Evolutionary conservation across 2,797 vertebrate species (phyloP), one percentile per base, ranked within the genome.

Genomic region (Tokudaia muenninki): DNA sequence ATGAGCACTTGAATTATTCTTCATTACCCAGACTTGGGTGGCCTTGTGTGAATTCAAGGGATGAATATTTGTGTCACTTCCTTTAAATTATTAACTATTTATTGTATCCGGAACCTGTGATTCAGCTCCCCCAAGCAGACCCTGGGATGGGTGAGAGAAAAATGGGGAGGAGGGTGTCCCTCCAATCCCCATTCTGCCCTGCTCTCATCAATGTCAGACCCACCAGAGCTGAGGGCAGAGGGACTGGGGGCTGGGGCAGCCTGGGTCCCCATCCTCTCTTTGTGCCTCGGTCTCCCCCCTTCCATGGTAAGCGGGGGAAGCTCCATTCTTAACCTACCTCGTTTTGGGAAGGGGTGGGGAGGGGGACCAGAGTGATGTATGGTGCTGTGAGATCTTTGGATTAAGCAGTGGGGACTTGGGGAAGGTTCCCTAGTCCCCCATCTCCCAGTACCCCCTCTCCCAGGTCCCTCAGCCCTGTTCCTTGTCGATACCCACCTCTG

Each of bases 321-420:
- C 94, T 96, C 96, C 97, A 98, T 96, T 97, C 96, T 97, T 97
- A 96, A 97, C 96, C 98, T 98, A 98, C 97, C 98, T 98, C 97
- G 94, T 97, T 97, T 97, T 97, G 88, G 96, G 96, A 80, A 93
- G 93, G 95, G 94, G 77, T 92, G 95, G 95, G 94, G 96, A 31
- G 4, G 95, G 97, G 95, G 92, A 90, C 92, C 95, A 96, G 96
- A 97, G 93, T 97, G 97, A 97, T 97, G 96, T 81, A 90, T n/a
- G 94, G 97, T 97, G 97, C 97, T 97, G 94, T 96, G 96, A 95
- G 92, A 92, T 93, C 87, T 94, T 86, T 19, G 3, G 92, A 65
- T 70, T 47, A 95, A 93, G 90, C 1, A 2, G 96, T 81, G 95
- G 87, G 92, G 94, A 47, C 59, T 9, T 41, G 75, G 90, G 83